These are phyloP conservation scores for Astyanax mexicanus DNA, from an alignment of 2,797 vertebrate genomes.

Conservation along the genomic window DNA sequence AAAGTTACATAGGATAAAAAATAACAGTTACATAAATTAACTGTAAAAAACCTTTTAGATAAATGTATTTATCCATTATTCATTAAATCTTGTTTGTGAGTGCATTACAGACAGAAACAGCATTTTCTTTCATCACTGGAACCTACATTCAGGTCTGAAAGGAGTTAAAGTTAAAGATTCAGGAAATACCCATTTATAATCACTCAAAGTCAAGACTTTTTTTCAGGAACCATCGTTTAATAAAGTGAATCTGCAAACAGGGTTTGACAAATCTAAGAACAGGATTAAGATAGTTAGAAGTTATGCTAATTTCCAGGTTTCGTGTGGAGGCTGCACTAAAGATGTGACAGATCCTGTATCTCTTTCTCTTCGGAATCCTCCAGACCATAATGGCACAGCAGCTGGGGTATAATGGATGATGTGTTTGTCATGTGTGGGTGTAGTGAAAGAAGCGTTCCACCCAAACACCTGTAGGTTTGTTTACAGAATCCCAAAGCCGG, in stretches of 20 bases:
- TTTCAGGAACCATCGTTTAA: too few species aligned
- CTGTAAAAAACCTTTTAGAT: too few species aligned
- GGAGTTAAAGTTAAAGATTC: too few species aligned
- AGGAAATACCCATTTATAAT: too few species aligned
- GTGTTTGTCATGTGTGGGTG: slow-evolving; percentile 32
- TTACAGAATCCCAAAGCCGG: slow-evolving; percentile 46
- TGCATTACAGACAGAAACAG: too few species aligned
- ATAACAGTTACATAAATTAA: too few species aligned
- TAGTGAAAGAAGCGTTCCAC: slow-evolving; percentile 44
- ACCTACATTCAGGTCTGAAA: too few species aligned
- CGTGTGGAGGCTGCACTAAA: background rate
- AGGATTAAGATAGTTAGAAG: background rate
- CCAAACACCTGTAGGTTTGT: slow-evolving; percentile 57
- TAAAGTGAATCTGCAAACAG: background rate
- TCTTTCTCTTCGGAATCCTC: slow-evolving; percentile 11
- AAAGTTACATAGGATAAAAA: too few species aligned
- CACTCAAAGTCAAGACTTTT: too few species aligned
- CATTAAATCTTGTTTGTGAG: too few species aligned
- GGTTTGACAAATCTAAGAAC: background rate
- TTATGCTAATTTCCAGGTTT: background rate
- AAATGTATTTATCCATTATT: too few species aligned
- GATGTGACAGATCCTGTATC: background rate
- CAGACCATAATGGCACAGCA: slow-evolving; percentile 8
- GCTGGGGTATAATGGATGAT: slow-evolving; percentile 47
- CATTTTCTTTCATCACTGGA: too few species aligned